Percentiles rank a stretch among this genome's conserved stretches.
phyloP scores from a whole-genome alignment of 2,113 vertebrate genomes.

The Myotis brandtii region DNA sequence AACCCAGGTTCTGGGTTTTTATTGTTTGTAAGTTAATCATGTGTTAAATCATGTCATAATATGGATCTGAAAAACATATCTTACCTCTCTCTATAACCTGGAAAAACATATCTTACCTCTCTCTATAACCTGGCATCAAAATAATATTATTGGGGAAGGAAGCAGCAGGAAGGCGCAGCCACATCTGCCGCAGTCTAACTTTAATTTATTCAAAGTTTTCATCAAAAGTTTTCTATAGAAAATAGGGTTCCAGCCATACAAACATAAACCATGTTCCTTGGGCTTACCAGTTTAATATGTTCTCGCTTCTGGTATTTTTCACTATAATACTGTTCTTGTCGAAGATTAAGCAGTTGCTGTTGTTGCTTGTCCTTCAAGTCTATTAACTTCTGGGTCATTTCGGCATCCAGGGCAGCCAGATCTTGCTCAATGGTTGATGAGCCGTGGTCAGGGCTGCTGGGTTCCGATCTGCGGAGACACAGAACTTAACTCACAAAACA shows the following conservation, averaged over 20 bases:
- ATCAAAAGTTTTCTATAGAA: not conserved
- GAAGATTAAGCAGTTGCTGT: conserved; percentile 94
- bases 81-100: not conserved
- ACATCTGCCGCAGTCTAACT: not conserved
- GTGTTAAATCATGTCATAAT: not conserved
- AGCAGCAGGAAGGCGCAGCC: not conserved
- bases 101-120: not conserved
- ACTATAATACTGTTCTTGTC: conserved; percentile 98
- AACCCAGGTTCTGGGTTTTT: not conserved
- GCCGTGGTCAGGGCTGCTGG: conserved; percentile 91
- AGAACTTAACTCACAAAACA: conserved; percentile 38
- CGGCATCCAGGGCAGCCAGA: conserved; percentile 91
- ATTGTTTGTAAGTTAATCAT: not conserved
- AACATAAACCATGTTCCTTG: not conserved
- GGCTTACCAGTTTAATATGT: conserved; percentile 95
- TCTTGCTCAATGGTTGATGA: conserved; percentile 93
- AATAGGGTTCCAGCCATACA: not conserved
- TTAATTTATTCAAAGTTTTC: not conserved
- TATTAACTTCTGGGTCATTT: conserved; percentile 91
- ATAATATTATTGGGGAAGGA: not conserved
- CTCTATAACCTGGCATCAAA: not conserved
- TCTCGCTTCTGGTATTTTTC: conserved; percentile 98
- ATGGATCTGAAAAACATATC: not conserved
- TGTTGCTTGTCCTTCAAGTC: conserved; percentile 97
- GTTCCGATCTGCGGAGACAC: conserved; percentile 86